Evolutionary conservation across 2,888 invertebrate genomes (phyloP), one percentile per base, ranked within the genome.

Genomic region (Auanema freiburgensis): DNA sequence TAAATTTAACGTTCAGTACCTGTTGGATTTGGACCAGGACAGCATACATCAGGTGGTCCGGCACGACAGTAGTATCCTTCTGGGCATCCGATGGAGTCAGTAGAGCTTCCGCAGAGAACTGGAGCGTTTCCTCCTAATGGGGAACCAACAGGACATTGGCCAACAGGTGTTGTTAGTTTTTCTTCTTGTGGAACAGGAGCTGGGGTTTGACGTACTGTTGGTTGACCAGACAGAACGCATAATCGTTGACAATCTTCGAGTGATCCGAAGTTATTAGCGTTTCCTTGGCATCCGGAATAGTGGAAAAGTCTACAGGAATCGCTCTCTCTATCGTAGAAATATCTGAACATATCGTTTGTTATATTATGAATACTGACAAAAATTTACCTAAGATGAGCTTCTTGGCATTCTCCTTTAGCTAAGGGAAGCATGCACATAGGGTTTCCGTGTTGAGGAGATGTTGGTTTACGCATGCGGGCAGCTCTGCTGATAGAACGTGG

Each of bases 41-140:
- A 82, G 68, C 82, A 82, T 43, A 82, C 79, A 67, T 80, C 79
- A 54, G 82, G 82, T 53, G 82, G 82, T 49, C 82, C 82, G 53
- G 63, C 56, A 46, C 79, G 68, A 64, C 82, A 82, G 63, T 75
- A 78, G 68, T 75, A 82, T 50, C 78, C 78, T 8, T 68, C 59
- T n/a, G 82, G 82, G 59, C 82, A 82, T 42, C 81, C 82, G 55
- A 81, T 81, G 23, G 78, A 78, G 25, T 81, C 81, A 14, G 79
- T 79, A 14, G 70, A 65, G 69, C 69, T 71, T 6, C 78, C 82
- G 66, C 82, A 82, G 24, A 82, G 75, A 23, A 82, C 81, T 25
- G 82, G 82, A 11, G 76, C 73, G 12, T 71, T 69, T 51, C 79
- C 82, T 49, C 82, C 82, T 5, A 82, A 72, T 25, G 77, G 71